phyloP scores from a whole-genome alignment of 2,888 invertebrate species.

The Atrina japonica region DNA sequence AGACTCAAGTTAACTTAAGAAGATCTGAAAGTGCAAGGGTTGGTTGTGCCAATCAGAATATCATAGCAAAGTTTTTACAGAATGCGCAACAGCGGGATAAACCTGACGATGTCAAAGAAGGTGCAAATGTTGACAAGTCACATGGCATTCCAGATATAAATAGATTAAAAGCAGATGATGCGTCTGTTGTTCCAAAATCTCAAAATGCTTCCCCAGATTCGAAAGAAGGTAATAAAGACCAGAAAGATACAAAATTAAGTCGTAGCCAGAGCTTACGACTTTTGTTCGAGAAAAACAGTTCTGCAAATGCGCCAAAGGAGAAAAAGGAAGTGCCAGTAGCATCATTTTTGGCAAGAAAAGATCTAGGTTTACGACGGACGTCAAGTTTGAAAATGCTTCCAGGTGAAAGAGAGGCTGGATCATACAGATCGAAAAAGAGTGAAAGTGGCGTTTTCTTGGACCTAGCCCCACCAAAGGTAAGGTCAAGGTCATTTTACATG shows the following conservation, averaged over 20 bases:
- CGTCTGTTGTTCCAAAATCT: not conserved
- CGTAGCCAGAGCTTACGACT: conserved; percentile 57
- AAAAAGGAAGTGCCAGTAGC: conserved; percentile 32
- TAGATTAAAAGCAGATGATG: conserved; percentile 1
- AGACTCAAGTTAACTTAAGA: conserved; percentile 21
- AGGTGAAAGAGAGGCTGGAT: conserved; percentile 52
- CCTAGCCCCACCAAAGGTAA: conserved; percentile 6
- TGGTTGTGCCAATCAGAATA: not conserved
- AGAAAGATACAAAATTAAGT: conserved; percentile 42
- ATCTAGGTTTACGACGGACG: conserved; percentile 36
- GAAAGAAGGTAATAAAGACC: not conserved
- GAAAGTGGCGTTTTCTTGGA: conserved; percentile 10
- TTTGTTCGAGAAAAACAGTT: conserved; percentile 40
- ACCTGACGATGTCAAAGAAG: conserved; percentile 1
- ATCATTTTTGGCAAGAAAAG: conserved; percentile 17
- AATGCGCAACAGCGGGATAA: conserved; percentile 11
- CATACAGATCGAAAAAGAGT: conserved; percentile 34
- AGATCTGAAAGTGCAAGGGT: conserved; percentile 41
- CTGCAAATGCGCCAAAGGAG: conserved; percentile 37
- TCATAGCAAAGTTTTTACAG: conserved; percentile 16
- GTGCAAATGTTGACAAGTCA: conserved; percentile 8
- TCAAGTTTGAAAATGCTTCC: conserved; percentile 53
- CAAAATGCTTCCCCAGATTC: not conserved
- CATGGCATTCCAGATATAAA: not conserved
- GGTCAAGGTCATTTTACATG: no score